Conservation (phyloP, 2,888 invertebrate genomes). For the Mythimna pallens region DNA sequence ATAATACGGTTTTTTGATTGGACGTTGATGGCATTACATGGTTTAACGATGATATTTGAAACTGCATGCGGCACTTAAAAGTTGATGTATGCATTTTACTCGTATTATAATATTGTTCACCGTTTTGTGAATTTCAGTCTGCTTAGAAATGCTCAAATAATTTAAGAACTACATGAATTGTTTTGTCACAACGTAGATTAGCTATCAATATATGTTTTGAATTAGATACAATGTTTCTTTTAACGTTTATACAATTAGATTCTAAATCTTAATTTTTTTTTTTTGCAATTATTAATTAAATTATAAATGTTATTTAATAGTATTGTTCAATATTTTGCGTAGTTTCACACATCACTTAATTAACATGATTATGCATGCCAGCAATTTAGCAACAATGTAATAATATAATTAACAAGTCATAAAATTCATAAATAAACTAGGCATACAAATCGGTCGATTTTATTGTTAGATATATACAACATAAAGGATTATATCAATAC, state of each 20-base stretch:
- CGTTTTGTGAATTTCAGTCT: neutral
- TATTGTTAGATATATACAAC: slow-evolving; percentile 6
- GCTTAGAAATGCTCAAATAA: neutral
- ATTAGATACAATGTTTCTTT: neutral
- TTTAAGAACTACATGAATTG: neutral
- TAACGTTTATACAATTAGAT: neutral
- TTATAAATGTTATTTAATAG: neutral
- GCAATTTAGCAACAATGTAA: neutral
- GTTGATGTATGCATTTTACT: neutral
- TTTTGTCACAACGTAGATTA: neutral
- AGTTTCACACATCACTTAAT: neutral
- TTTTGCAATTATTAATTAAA: too few relatives aligned
- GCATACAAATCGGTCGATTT: slow-evolving; percentile 12
- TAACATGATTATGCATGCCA: neutral
- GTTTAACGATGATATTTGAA: slow-evolving; percentile 28
- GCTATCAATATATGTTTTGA: neutral
- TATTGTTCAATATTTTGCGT: neutral
- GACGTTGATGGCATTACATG: slow-evolving; percentile 7
- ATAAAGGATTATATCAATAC: neutral
- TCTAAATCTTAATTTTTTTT: too few relatives aligned
- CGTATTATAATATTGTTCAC: slow-evolving; percentile 3
- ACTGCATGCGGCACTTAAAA: slow-evolving; percentile 1
- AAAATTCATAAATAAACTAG: neutral
- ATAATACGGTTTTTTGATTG: slow-evolving; percentile 33
- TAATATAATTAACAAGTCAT: slow-evolving; percentile 2